phyloP scores from a whole-genome alignment of 2,888 invertebrate species.

The Drosophila buzzatii region DNA sequence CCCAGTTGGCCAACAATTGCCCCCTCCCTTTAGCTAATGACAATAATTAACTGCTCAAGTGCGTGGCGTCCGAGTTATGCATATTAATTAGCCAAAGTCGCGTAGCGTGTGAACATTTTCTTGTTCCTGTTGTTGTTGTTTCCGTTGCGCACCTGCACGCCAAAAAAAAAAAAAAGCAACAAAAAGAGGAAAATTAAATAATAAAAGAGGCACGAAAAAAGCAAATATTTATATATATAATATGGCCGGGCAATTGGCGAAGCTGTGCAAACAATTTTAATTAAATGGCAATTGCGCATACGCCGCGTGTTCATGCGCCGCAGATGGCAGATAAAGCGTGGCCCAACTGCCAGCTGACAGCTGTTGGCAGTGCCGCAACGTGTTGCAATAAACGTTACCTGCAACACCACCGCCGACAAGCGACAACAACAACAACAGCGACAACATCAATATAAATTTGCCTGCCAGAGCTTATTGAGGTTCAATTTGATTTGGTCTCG shows the following conservation, averaged over 20 bases:
- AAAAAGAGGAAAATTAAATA: conserved; percentile 40
- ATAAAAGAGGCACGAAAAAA: conserved; percentile 34
- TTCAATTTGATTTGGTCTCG: conserved; percentile 69
- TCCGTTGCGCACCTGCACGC: conserved; percentile 63
- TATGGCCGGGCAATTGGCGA: conserved; percentile 50
- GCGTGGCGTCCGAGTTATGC: conserved; percentile 52
- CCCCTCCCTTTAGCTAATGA: conserved; percentile 56
- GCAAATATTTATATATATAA: conserved; percentile 36
- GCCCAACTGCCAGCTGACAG: conserved; percentile 74
- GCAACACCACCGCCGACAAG: conserved; percentile 26
- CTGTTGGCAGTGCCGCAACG: conserved; percentile 65
- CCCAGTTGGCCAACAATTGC: conserved; percentile 29
- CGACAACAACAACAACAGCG: conserved; percentile 38
- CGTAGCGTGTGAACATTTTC: conserved; percentile 67
- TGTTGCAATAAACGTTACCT: conserved; percentile 64
- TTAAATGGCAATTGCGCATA: conserved; percentile 80
- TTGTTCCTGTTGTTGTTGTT: conserved; percentile 22
- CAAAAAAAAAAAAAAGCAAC: conserved; percentile 10
- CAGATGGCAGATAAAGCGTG: conserved; percentile 66
- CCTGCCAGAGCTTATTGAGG: conserved; percentile 65
- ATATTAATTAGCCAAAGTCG: conserved; percentile 62
- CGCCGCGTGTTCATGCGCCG: conserved; percentile 63
- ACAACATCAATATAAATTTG: conserved; percentile 51
- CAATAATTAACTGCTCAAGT: conserved; percentile 70
- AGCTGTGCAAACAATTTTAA: conserved; percentile 78